Conservation (phyloP, 2,888 invertebrate genomes). For the Limnephilus rhombicus region DNA sequence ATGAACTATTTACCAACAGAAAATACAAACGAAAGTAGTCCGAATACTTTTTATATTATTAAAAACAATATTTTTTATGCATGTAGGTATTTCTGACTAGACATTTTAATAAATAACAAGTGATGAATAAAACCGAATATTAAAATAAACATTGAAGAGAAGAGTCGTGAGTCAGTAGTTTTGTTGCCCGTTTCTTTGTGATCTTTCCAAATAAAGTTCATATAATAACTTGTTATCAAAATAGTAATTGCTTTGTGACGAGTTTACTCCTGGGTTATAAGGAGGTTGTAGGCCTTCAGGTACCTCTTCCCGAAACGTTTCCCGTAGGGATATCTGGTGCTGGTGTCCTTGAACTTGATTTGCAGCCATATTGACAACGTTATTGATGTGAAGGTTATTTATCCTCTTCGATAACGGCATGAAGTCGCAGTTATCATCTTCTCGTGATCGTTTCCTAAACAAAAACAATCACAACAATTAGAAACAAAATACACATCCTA, state of each 20-base stretch:
- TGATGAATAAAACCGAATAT: slow-evolving; percentile 3
- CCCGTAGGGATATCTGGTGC: slow-evolving; percentile 68
- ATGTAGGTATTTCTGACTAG: slow-evolving; percentile 37
- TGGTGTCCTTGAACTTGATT: slow-evolving; percentile 57
- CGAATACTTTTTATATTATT: slow-evolving; percentile 5
- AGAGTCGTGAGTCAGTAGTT: slow-evolving; percentile 34
- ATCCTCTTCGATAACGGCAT: slow-evolving; percentile 94
- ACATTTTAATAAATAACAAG: slow-evolving; percentile 39
- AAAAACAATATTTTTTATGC: slow-evolving; percentile 27
- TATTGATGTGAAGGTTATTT: slow-evolving; percentile 91
- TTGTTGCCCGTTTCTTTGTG: slow-evolving; percentile 81
- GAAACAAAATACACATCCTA: slow-evolving; percentile 38
- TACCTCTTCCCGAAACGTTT: slow-evolving; percentile 67
- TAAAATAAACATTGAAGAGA: background rate
- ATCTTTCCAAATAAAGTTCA: slow-evolving; percentile 89
- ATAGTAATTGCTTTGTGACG: slow-evolving; percentile 90
- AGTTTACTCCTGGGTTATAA: slow-evolving; percentile 88
- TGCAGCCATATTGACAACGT: slow-evolving; percentile 68
- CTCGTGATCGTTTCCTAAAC: slow-evolving; percentile 86
- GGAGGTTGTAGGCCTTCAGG: slow-evolving; percentile 70
- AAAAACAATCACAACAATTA: slow-evolving; percentile 55
- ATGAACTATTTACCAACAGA: background rate
- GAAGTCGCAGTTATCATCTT: slow-evolving; percentile 88
- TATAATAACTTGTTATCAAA: slow-evolving; percentile 92
- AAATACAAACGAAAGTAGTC: slow-evolving; percentile 29